Evolutionary conservation across 1,140 invertebrate species (phyloP).

Genomic region (Drosophila leontia): DNA sequence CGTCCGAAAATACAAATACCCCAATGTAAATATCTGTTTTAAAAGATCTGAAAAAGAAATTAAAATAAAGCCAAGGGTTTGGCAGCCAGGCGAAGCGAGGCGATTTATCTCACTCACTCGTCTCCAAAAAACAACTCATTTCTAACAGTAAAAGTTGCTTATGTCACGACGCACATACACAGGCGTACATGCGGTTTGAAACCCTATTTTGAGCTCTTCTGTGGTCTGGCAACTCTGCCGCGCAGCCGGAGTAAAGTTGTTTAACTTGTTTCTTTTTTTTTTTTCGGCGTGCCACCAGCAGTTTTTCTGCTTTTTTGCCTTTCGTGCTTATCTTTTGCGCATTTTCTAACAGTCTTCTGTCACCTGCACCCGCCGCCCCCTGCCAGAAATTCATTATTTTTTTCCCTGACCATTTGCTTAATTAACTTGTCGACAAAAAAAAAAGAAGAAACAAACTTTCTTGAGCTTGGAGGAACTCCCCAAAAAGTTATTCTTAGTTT

Average conservation of each 20-base stretch:
- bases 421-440: slow-evolving; percentile 64
- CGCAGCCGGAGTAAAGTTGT: slow-evolving; percentile 68
- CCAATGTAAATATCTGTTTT: slow-evolving; percentile 56
- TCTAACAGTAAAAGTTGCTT: slow-evolving; percentile 83
- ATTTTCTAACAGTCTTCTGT: slow-evolving; percentile 59
- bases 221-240: slow-evolving; percentile 66
- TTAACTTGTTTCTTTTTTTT: slow-evolving; percentile 76
- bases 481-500: slow-evolving; percentile 33
- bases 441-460: slow-evolving; percentile 27
- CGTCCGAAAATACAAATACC: slow-evolving; percentile 24
- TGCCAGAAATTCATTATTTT: slow-evolving; percentile 42
- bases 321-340: slow-evolving; percentile 71
- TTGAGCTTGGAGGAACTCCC: slow-evolving; percentile 31
- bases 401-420: slow-evolving; percentile 49
- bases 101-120: slow-evolving; percentile 41
- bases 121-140: slow-evolving; percentile 62
- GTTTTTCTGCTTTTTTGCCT: slow-evolving; percentile 63
- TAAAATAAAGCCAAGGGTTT: slow-evolving; percentile 32
- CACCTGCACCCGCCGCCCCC: slow-evolving; percentile 13
- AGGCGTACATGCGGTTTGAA: slow-evolving; percentile 23
- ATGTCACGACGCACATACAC: slow-evolving; percentile 67
- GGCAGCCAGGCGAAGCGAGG: slow-evolving; percentile 54
- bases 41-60: slow-evolving; percentile 26
- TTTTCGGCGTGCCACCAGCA: slow-evolving; percentile 71
- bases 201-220: slow-evolving; percentile 45